Evolutionary conservation across 2,797 vertebrate genomes (phyloP), one percentile per base, ranked within the genome.

Genomic region (Odontamblyopus lacepedii): DNA sequence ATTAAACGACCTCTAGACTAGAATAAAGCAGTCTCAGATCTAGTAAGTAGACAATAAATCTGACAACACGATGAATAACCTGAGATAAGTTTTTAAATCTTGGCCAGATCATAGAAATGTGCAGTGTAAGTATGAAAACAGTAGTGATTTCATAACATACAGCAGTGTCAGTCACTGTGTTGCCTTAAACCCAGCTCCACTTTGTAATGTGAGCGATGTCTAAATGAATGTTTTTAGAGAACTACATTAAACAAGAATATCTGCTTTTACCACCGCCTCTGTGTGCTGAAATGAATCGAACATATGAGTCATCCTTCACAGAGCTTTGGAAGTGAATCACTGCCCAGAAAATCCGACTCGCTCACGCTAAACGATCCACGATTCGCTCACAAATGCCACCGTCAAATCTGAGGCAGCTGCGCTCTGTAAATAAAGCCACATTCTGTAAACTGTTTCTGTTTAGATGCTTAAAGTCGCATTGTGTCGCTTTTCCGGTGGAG

Each of bases 231-330:
- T 48, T 48, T 48, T 48, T 48, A 48, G 63, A 75, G 63, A 30
- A 16, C 67, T 55, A 26, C 41, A 63, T 32, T 50, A 18, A 72
- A 80, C 44, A 35, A 70, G 81, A 78, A 48, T 35, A 76, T 64
- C 30, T 51, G 60, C 4, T 82, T 80, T 65, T 27, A 63, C 64
- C 66, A 78, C 60, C 72, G 79, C 73, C 69, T 75, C 60, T 77
- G 66, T 73, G 64, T 76, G 55, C 63, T 29, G 60, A 79, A 78
- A 67, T 64, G 64, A 75, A 78, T 87, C 74, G 61, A 74, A 77
- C 71, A 81, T n/a, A 70, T 82, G 84, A 87, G 73, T 90, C 85
- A 88, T 87, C 74, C 70, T 63, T 80, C 79, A 82, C 60, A 76
- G 69, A 77, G 51, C 65, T 79, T 83, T 77, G 72, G 66, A 75